Evolutionary conservation across 1,140 invertebrate species (phyloP).

Genomic region (Mizuhopecten yessoensis): DNA sequence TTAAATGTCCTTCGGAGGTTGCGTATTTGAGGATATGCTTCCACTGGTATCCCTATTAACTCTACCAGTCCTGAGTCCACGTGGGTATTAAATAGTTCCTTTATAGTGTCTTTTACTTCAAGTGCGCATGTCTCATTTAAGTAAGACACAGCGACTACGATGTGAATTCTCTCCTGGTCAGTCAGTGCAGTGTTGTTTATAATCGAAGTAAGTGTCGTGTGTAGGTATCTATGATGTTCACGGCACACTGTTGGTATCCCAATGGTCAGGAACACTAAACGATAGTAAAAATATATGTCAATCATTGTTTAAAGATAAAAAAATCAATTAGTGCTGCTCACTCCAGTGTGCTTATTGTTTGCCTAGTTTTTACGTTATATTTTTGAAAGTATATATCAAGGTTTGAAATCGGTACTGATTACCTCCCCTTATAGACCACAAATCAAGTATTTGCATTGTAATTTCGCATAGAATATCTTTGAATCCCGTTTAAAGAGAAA

Average conservation of each 20-base stretch:
- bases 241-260: constrained; percentile 56
- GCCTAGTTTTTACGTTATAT: no score
- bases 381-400: no score
- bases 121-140: constrained; percentile 7
- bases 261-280: constrained; percentile 56
- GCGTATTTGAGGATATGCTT: constrained; percentile 88
- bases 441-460: no score
- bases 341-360: no score
- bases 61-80: constrained; percentile 92
- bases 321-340: no score
- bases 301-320: no score
- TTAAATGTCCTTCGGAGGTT: constrained; percentile 87
- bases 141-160: constrained; percentile 39
- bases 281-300: neutral
- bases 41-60: constrained; percentile 90
- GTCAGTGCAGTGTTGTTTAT: constrained; percentile 44
- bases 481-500: no score
- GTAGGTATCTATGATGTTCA: constrained; percentile 65
- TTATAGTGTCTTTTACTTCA: constrained; percentile 85
- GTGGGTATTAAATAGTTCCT: constrained; percentile 88
- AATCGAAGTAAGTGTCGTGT: constrained; percentile 69
- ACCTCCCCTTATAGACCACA: no score
- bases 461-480: no score
- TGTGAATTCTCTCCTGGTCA: neutral
- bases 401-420: no score